phyloP scores from a whole-genome alignment of 2,888 invertebrate genomes.

The Tanytarsus gracilentus region DNA sequence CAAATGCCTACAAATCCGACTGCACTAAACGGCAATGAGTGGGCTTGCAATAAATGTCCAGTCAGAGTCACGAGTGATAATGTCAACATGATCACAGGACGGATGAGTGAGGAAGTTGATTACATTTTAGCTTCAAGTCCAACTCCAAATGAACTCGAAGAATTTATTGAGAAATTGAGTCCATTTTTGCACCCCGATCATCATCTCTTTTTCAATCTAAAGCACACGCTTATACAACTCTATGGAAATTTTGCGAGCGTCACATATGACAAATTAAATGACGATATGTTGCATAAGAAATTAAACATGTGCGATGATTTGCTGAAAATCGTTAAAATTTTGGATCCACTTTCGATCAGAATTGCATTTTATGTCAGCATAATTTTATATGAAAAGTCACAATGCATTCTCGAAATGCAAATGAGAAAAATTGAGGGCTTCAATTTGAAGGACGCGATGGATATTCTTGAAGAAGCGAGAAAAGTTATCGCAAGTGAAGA shows the following conservation, averaged over 20 bases:
- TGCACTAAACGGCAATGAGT: conserved; percentile 60
- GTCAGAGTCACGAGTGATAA: conserved; percentile 55
- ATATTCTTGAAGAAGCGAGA: conserved; percentile 35
- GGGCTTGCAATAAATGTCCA: conserved; percentile 65
- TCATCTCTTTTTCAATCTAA: conserved; percentile 71
- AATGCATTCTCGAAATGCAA: conserved; percentile 47
- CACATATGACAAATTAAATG: conserved; percentile 46
- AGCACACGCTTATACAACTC: conserved; percentile 72
- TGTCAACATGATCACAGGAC: conserved; percentile 52
- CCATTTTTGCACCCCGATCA: conserved; percentile 75
- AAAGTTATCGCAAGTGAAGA: conserved; percentile 38
- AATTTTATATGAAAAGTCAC: conserved; percentile 61
- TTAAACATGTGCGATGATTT: conserved; percentile 58
- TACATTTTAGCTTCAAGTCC: conserved; percentile 48
- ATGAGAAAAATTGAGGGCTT: conserved; percentile 36
- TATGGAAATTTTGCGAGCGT: conserved; percentile 62
- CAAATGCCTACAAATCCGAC: conserved; percentile 64
- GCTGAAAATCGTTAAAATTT: conserved; percentile 50
- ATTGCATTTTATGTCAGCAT: conserved; percentile 70
- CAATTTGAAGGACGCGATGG: conserved; percentile 33
- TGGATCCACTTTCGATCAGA: conserved; percentile 66
- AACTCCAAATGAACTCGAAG: conserved; percentile 52
- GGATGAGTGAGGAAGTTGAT: conserved; percentile 71
- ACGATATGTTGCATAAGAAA: conserved; percentile 55
- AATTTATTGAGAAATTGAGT: conserved; percentile 57